phyloP scores from a whole-genome alignment of 2,797 vertebrate genomes.

The Notolabrus celidotus region DNA sequence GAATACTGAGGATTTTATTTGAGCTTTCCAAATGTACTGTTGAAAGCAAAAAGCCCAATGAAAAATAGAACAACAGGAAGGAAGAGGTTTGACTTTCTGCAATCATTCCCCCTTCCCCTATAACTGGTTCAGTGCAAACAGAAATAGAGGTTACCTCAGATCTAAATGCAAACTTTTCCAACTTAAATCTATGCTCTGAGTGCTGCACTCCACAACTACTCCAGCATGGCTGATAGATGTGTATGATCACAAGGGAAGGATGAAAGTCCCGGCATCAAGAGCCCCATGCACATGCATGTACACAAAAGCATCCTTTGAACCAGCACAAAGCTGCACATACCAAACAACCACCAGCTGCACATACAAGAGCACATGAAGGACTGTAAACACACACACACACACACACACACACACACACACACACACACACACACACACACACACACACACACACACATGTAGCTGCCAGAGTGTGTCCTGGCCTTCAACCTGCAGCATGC shows the following conservation, averaged over 20 bases:
- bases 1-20: not conserved
- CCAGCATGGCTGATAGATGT: slow-evolving; percentile 23
- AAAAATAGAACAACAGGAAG: not conserved
- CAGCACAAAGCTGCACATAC: slow-evolving; percentile 13
- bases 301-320: not conserved
- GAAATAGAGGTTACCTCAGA: not conserved
- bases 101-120: not conserved
- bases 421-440: not conserved
- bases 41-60: not conserved
- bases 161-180: not conserved
- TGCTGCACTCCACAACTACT: not conserved
- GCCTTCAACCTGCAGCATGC: slow-evolving; percentile 64
- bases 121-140: not conserved
- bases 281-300: not conserved
- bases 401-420: not conserved
- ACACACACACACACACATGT: not conserved
- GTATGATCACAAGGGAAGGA: slow-evolving; percentile 13
- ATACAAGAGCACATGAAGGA: not conserved
- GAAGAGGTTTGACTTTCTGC: not conserved
- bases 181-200: not conserved
- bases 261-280: slow-evolving; percentile 23
- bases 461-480: slow-evolving; percentile 48
- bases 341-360: not conserved
- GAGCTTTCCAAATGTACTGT: not conserved
- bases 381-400: not conserved